A percentile compares a stretch with the other conserved stretches of the same genome.
These are phyloP conservation scores for Drosophila insularis DNA, from an alignment of 1,140 invertebrate genomes.

Conservation along the genomic window DNA sequence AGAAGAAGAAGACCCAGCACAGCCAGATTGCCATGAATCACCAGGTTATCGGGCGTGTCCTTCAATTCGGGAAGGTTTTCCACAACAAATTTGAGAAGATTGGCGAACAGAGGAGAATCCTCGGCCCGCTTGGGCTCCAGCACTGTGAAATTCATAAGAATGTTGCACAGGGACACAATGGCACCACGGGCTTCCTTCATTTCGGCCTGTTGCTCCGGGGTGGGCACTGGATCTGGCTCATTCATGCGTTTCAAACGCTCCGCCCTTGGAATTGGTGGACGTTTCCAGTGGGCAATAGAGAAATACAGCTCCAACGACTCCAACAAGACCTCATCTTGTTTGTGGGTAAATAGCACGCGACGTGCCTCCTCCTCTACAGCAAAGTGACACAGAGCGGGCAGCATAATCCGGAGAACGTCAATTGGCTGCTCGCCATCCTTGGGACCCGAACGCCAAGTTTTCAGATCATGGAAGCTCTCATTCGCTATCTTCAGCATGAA, in stretches of 20 bases:
- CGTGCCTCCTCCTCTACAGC: constrained; percentile 94
- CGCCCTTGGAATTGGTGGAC: constrained; percentile 89
- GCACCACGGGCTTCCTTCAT: constrained; percentile 92
- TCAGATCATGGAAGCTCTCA: constrained; percentile 90
- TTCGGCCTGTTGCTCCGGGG: constrained; percentile 88
- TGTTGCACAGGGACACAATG: constrained; percentile 94
- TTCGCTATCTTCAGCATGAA: constrained; percentile 91
- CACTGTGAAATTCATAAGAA: constrained; percentile 96
- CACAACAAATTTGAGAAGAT: constrained; percentile 92
- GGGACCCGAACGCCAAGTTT: constrained; percentile 83
- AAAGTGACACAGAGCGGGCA: constrained; percentile 94
- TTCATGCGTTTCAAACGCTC: constrained; percentile 89
- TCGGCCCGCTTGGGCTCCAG: constrained; percentile 92
- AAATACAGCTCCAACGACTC: constrained; percentile 92
- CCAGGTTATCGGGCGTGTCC: constrained; percentile 91
- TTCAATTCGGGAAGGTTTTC: constrained; percentile 93
- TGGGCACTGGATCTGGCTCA: constrained; percentile 89
- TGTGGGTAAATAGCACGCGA: constrained; percentile 90
- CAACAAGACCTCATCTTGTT: constrained; percentile 91
- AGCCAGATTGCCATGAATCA: constrained; percentile 92
- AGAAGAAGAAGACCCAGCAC: constrained; percentile 92
- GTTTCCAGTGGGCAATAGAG: constrained; percentile 93
- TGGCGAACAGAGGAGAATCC: constrained; percentile 89
- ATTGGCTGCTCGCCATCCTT: constrained; percentile 84
- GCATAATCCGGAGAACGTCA: constrained; percentile 91